Evolutionary conservation across 2,888 invertebrate genomes (phyloP), one percentile per base, ranked within the genome.

Genomic region (Cecidostiba fungosa): DNA sequence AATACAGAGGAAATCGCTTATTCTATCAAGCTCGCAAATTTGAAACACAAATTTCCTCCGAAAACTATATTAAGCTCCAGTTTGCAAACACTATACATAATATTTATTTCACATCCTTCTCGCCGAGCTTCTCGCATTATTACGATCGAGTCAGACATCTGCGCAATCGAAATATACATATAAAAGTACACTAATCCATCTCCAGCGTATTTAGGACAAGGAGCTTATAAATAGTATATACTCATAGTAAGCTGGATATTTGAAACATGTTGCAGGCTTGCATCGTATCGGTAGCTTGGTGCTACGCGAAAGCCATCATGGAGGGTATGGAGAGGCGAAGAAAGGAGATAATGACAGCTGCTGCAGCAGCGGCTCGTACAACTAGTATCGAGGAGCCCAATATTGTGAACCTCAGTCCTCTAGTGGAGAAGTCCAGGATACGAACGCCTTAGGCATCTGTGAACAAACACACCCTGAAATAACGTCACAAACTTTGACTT

Each of bases 231-330:
- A 16, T 54, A 54, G 16, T n/a, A n/a, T 3, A 54, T 4, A 0
- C 19, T 1, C 8, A 19, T 54, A n/a, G 4, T 54, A 19, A 54
- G n/a, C 54, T 54, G 6, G 54, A n/a, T 54, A 0, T n/a, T 54
- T n/a, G 16, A n/a, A 32, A 69, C 79, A 74, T 77, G 54, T 92
- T 93, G 62, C 90, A 95, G 95, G 93, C 95, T 80, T 90, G 95
- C 85, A 95, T 95, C 2, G 92, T 96, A 70, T 92, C 95, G 50
- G 94, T 95, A 81, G 95, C 95, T n/a, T 95, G 94, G 90, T 95
- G 94, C 88, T 94, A 96, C 88, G 94, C 95, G 19, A 94, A 94
- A 87, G 94, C 95, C 12, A 94, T 96, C 86, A 94, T 94, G 89
- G 94, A 94, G 89, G 95, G 94, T 86, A 94, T 95, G 89, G 94